Base-by-base conservation (phyloP, 2,888 invertebrate genomes). In the Tricholauxania praeusta region DNA sequence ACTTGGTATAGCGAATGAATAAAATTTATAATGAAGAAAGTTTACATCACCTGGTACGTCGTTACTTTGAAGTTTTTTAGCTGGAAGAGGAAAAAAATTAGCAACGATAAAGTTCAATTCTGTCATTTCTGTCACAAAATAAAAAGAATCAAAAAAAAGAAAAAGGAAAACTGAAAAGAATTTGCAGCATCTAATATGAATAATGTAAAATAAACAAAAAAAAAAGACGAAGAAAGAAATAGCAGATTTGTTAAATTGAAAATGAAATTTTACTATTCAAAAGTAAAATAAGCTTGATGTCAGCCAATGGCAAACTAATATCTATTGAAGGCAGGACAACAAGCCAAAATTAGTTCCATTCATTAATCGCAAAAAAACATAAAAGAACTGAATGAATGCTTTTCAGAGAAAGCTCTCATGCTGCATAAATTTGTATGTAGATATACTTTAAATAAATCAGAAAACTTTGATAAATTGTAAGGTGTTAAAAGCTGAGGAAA, bases 221-320 rank as follows among this genome's bases (percentile, higher is more conserved):
- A 55, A 47, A 10, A 49, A n/a, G n/a, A 12, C 3, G 8, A 67
- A 17, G 47, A 32, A 17, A 12, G 28, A 60, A 28, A 28, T 5
- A 12, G 19, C 6, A 12, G 49, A 59, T 63, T 51, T 52, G 70
- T 70, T 49, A 70, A 70, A 70, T 70, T 70, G 63, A 70, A 70
- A 70, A 70, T 62, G 62, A 70, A 62, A 62, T 70, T 70, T 57
- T 19, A 51, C 39, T 39, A 70, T 70, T 70, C 70, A 63, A 10
- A 32, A 39, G 52, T 52, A 17, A 63, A 62, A 63, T 70, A 70
- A 70, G 70, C 70, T 70, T 62, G 52, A 70, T 62, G 70, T 70
- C 62, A 62, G 52, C 70, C 63, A 70, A 53, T 70, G 63, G 53
- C 62, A 51, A n/a, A 62, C n/a, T 49, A 12, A 32, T 49, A 15